These are phyloP conservation scores for Noctuana brunneofusca DNA, from an alignment of 2,888 invertebrate species.

Conservation along the genomic window DNA sequence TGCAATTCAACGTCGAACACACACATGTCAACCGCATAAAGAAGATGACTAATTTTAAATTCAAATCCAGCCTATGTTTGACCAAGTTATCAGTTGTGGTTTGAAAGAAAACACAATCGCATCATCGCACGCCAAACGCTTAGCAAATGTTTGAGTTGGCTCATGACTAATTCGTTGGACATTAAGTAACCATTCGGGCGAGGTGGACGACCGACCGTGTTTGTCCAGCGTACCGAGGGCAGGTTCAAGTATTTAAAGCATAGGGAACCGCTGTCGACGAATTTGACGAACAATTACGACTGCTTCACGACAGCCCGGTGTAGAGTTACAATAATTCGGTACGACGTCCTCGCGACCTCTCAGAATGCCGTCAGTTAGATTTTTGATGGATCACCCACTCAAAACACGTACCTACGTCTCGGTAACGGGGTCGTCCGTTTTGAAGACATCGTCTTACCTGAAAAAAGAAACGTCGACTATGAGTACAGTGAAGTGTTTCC, in stretches of 20 bases:
- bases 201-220: slow-evolving; percentile 74
- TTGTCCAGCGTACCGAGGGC: slow-evolving; percentile 60
- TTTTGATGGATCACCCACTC: slow-evolving; percentile 56
- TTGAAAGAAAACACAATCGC: slow-evolving; percentile 56
- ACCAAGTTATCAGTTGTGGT: slow-evolving; percentile 52
- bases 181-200: slow-evolving; percentile 69
- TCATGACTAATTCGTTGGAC: slow-evolving; percentile 70
- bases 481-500: background rate
- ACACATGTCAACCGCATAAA: slow-evolving; percentile 1
- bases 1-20: slow-evolving; percentile 44
- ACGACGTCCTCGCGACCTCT: slow-evolving; percentile 54
- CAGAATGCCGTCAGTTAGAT: slow-evolving; percentile 41
- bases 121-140: slow-evolving; percentile 52
- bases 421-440: slow-evolving; percentile 69
- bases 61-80: slow-evolving; percentile 42
- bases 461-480: slow-evolving; percentile 56
- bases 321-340: slow-evolving; percentile 48
- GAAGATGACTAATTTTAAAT: slow-evolving; percentile 49
- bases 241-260: slow-evolving; percentile 60
- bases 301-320: slow-evolving; percentile 36
- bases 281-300: slow-evolving; percentile 48
- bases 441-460: slow-evolving; percentile 81
- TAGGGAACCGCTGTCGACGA: slow-evolving; percentile 46
- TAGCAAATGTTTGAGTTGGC: slow-evolving; percentile 65
- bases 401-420: slow-evolving; percentile 66